Evolutionary conservation across 2,113 vertebrate species (phyloP), one percentile per base, ranked within the genome.

Genomic region (Acanthochromis polyacanthus): DNA sequence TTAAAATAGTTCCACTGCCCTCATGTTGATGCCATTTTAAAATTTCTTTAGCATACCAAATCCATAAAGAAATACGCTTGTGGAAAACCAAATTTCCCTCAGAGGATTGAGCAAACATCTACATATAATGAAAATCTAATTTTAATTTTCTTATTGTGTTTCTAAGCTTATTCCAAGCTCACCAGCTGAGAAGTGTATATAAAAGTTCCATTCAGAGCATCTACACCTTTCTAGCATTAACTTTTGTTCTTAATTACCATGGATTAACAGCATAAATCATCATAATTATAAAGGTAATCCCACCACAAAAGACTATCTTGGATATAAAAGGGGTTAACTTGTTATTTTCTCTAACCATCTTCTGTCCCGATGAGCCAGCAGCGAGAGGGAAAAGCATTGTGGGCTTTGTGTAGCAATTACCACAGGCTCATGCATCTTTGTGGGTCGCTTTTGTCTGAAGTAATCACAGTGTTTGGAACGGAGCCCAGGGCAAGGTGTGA

Each of bases 401-500:
- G 69, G 63, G 45, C 36, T 38, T 14, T 46, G 46, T 71, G 71
- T 25, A 57, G 55, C 75, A 73, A 75, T 81, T 78, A 88, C 48
- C 55, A 4, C 48, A 32, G 11, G 28, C 65, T 80, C 38, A 8
- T 65, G 70, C 71, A 58, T 46, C 73, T 25, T 62, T 64, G 60
- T 56, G 55, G 55, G 57, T 52, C 28, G 53, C 60, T 60, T 82
- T 74, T 57, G 65, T 80, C 65, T 82, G 30, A 16, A 23, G 66
- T 87, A 85, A 86, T 83, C 57, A 66, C 55, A 85, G 73, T 10
- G 62, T 57, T 30, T 43, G 80, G 48, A 61, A 55, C 46, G 66
- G 14, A 72, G 83, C 81, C 64, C n/a, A 0, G 38, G 60, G 82
- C 63, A n/a, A 82, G 71, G 77, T 81, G 74, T 40, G 71, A 86